These are phyloP conservation scores for Falco punctatus DNA, from an alignment of 2,113 vertebrate genomes.

Conservation along the genomic window DNA sequence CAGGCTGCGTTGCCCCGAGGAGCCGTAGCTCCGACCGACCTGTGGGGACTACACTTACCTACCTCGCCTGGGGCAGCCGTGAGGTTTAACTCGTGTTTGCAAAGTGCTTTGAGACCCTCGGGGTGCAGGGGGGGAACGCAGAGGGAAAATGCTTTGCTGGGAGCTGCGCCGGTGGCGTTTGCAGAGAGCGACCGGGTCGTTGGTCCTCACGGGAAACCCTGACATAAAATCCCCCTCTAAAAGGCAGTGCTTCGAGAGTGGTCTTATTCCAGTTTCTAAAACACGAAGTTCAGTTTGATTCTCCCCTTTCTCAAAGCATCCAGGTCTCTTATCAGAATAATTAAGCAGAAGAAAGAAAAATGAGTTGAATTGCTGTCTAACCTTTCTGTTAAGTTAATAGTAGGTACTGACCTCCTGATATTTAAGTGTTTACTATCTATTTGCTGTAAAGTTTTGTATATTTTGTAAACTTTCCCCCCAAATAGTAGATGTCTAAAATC, in stretches of 20 bases:
- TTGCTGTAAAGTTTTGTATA: constrained; percentile 87
- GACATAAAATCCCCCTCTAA: accelerated
- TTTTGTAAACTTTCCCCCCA: constrained; percentile 77
- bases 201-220: not conserved
- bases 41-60: not conserved
- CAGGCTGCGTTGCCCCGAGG: not conserved
- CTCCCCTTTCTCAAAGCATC: constrained; percentile 21
- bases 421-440: constrained; percentile 85
- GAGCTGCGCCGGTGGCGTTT: not conserved
- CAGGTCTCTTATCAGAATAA: not conserved
- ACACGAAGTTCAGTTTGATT: not conserved
- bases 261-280: not conserved
- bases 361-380: constrained; percentile 68
- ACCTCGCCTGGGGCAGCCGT: constrained; percentile 20
- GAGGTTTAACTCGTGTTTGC: not conserved
- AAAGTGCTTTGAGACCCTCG: constrained; percentile 10
- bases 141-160: not conserved
- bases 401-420: constrained; percentile 82
- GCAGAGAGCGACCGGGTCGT: not conserved
- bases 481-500: constrained; percentile 79
- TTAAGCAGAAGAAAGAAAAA: not conserved
- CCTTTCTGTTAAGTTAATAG: constrained; percentile 76
- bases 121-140: not conserved
- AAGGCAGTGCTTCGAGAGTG: not conserved
- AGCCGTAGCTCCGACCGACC: not conserved